Base-by-base conservation (phyloP, 2,888 invertebrate species). In the Lithophane leautieri region DNA sequence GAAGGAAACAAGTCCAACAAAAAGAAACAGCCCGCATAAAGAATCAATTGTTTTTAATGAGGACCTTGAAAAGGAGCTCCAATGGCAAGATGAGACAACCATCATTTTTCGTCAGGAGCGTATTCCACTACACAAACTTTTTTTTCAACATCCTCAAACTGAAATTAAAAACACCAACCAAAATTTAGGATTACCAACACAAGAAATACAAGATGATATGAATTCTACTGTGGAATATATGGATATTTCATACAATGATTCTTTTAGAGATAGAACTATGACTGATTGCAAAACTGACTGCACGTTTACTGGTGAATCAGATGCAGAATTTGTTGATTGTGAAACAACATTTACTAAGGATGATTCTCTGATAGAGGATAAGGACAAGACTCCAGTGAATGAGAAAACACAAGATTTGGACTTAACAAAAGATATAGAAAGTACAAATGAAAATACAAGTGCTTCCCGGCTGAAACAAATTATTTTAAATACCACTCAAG, bases 21-120 rank as follows among this genome's bases (percentile, higher is more conserved):
- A 92, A 82, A 91, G 92, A 85, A 93, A 83, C 76, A 96, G 95
- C 71, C 94, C 95, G 0, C 89, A 90, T n/a, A 96, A 94, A 87
- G 96, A 96, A 22, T 94, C 94, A 81, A 85, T 96, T 63, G 90
- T 92, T 14, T 96, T 96, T 72, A 95, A 94, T 81, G 94, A 96
- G 72, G 96, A 95, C 83, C 89, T 96, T 42, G 95, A 96, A 82
- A 95, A 91, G 77, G 96, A 96, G 79, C 83, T 96, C 44, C 91
- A 92, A 67, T 96, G 96, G 96, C 95, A 94, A 85, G 94, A 96
- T 90, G 96, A 96, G 75, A 93, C 95, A 34, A 94, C 93, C 47
- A 93, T 96, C 73, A 82, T 94, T 62, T 95, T 95, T 69, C 94
- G 93, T 67, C 88, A 94, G 71, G 96, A 96, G 81, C 95, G 94